Evolutionary conservation across 2,888 invertebrate species (phyloP), one percentile per base, ranked within the genome.

Genomic region (Cylloceria caligata): DNA sequence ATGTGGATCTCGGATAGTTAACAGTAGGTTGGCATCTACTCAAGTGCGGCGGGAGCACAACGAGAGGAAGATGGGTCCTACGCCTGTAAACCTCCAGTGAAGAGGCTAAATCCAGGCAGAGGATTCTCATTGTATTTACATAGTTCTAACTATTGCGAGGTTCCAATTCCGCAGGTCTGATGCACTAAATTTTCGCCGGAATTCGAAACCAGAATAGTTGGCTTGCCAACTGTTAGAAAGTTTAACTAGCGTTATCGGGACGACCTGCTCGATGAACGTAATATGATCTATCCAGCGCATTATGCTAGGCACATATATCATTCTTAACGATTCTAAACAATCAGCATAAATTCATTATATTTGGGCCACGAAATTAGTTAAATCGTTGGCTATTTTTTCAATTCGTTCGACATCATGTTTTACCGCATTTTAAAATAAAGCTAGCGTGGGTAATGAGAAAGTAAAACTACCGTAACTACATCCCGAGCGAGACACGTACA

Each of bases 191-290:
- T 75, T 67, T 67, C 49, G 5, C 13, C 24, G 60, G 75, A 71
- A 82, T 75, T 79, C 60, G 52, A 60, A 67, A 42, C 24, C 52
- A n/a, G 64, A 75, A 75, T 72, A 72, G 71, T 72, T 60, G 42
- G 67, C 60, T 21, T 24, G 60, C 60, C 71, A 60, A 82, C 55
- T 60, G 52, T 42, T 67, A 13, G 49, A 30, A 79, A 82, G 67
- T 82, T 79, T 72, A 72, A 75, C 67, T 65, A 62, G 60, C 52
- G 74, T 75, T 71, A 78, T 82, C 60, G 65, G n/a, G 21, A 49
- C 69, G 65, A 74, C 57, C 71, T 47, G 73, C 64, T 73, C 27
- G 24, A 36, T 52, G 73, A 73, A 73, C 49, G 64, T 3, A 52
- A 52, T 65, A 49, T 64, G 34, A 74, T 74, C 39, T 74, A 64